phyloP scores from a whole-genome alignment of 2,888 invertebrate genomes.

The Morinoia aosen region DNA sequence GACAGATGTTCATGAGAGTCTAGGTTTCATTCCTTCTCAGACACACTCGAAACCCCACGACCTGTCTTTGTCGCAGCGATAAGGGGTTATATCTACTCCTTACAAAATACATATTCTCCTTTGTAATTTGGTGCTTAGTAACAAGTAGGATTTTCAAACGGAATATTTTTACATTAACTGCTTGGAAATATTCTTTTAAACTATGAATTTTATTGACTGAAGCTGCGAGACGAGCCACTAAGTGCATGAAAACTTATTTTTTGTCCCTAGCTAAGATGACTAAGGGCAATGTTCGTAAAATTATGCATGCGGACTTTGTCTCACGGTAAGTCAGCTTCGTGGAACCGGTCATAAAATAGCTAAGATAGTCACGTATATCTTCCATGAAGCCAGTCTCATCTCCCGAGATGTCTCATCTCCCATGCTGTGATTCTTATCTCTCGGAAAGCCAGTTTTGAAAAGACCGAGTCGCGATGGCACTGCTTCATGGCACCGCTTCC shows the following conservation, averaged over 20 bases:
- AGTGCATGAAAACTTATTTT: background rate
- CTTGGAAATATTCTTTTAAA: background rate
- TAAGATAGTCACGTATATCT: background rate
- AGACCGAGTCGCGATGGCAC: background rate
- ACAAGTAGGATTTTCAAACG: background rate
- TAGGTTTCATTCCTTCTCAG: background rate
- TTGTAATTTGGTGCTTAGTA: background rate
- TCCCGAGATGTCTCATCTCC: background rate
- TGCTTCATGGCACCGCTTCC: background rate
- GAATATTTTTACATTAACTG: background rate
- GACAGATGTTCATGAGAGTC: background rate
- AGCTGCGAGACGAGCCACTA: background rate
- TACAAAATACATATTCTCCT: background rate
- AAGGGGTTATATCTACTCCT: background rate
- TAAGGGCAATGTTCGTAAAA: background rate
- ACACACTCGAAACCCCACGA: background rate
- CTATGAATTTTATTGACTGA: background rate
- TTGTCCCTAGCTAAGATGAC: background rate
- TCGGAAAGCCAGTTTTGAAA: background rate
- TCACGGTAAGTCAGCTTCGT: background rate
- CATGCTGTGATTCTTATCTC: background rate
- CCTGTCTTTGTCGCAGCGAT: background rate
- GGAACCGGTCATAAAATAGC: background rate
- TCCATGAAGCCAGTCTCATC: background rate
- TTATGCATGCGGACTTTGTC: background rate